These are phyloP conservation scores for Bufo bufo DNA, from an alignment of 2,113 vertebrate genomes.

Conservation along the genomic window DNA sequence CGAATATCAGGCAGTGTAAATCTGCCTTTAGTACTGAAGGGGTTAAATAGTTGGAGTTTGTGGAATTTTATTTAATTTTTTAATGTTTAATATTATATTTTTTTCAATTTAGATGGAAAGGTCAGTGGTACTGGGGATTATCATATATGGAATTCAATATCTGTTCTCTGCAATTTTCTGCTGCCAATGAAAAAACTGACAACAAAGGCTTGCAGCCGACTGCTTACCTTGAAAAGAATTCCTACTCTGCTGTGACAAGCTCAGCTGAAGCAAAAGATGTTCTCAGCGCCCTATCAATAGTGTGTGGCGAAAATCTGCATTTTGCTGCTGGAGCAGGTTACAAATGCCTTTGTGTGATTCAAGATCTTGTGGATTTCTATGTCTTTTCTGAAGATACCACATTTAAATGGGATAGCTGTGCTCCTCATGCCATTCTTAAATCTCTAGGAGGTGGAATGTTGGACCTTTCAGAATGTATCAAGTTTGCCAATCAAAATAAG, in stretches of 20 bases:
- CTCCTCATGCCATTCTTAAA: slow-evolving; percentile 80
- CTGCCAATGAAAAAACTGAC: neutral
- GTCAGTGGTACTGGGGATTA: slow-evolving; percentile 83
- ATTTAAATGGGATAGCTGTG: slow-evolving; percentile 88
- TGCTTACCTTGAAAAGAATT: slow-evolving; percentile 28
- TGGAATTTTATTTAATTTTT: too few relatives aligned
- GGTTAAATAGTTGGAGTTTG: too few relatives aligned
- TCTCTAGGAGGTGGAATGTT: slow-evolving; percentile 80
- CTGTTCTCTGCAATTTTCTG: slow-evolving; percentile 56
- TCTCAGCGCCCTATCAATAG: slow-evolving; percentile 67
- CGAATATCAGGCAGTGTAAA: too few relatives aligned
- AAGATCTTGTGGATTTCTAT: slow-evolving; percentile 80
- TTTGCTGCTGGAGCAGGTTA: slow-evolving; percentile 83
- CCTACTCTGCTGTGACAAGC: slow-evolving; percentile 77
- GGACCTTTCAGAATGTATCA: slow-evolving; percentile 72
- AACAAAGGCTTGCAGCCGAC: neutral
- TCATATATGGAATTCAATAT: slow-evolving; percentile 69
- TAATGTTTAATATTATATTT: neutral
- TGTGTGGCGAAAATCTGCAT: slow-evolving; percentile 72
- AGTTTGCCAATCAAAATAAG: slow-evolving; percentile 9
- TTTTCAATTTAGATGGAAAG: slow-evolving; percentile 74
- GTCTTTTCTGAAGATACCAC: slow-evolving; percentile 86
- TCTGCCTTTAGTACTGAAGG: too few relatives aligned
- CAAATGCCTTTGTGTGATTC: slow-evolving; percentile 85
- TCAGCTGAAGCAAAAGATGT: slow-evolving; percentile 77